These are phyloP conservation scores for Spilogale gracilis DNA, from an alignment of 2,113 vertebrate species.

Conservation along the genomic window DNA sequence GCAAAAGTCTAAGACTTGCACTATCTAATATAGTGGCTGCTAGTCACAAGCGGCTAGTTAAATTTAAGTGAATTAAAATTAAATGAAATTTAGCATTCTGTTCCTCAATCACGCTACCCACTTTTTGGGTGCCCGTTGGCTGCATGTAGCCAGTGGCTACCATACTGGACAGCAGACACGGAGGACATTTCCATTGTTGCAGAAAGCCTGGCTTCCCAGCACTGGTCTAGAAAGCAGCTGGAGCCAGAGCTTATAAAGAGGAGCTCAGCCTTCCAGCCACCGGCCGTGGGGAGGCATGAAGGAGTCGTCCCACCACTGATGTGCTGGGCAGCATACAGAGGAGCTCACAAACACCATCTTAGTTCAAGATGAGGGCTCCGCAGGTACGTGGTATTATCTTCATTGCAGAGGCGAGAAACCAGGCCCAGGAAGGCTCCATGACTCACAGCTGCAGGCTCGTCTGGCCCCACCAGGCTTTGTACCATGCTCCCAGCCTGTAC, in stretches of 20 bases:
- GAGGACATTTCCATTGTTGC: not conserved
- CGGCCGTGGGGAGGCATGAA: not conserved
- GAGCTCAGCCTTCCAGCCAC: not conserved
- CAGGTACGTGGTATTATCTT: not conserved
- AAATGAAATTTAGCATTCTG: not conserved
- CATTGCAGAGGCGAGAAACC: not conserved
- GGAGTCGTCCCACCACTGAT: not conserved
- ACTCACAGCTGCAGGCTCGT: not conserved
- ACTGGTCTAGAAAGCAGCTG: not conserved
- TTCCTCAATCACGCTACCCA: not conserved
- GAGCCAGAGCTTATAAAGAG: not conserved
- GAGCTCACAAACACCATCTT: not conserved
- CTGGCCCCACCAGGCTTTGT: not conserved
- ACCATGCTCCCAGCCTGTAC: not conserved
- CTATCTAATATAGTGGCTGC: not conserved
- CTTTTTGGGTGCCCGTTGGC: not conserved
- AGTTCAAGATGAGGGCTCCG: not conserved
- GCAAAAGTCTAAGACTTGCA: not conserved
- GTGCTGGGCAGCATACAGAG: not conserved
- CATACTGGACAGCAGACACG: not conserved
- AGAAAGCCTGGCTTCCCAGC: not conserved
- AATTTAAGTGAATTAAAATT: not conserved
- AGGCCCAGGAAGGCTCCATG: not conserved
- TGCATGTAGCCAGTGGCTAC: not conserved
- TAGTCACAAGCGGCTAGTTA: not conserved